Evolutionary conservation across 2,113 vertebrate species (phyloP).

Genomic region (Apistogramma diplotaenia): DNA sequence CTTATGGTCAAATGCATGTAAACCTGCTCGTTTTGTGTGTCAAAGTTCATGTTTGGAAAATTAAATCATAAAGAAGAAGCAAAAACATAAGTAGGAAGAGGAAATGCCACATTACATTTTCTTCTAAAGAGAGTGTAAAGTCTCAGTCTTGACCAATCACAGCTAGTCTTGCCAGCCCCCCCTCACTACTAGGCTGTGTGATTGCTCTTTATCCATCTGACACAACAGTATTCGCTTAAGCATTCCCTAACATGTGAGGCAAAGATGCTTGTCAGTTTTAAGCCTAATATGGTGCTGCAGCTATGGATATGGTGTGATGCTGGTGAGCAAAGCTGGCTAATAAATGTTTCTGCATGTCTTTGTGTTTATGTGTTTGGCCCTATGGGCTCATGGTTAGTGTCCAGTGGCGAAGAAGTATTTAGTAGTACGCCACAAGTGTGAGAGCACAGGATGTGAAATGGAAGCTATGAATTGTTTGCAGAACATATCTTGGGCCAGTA

Average conservation of each 20-base stretch:
- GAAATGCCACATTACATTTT: background rate
- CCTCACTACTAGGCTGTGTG: background rate
- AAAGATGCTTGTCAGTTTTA: slow-evolving; percentile 37
- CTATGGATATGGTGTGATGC: slow-evolving; percentile 3
- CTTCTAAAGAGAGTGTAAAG: background rate
- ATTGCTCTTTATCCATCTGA: slow-evolving; percentile 12
- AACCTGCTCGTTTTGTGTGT: background rate
- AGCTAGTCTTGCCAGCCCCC: background rate
- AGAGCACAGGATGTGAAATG: slow-evolving; percentile 3
- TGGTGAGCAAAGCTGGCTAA: background rate
- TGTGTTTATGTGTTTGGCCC: background rate
- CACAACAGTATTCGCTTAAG: slow-evolving; percentile 5
- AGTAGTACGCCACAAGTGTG: background rate
- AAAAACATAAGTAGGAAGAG: background rate
- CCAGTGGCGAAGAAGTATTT: background rate
- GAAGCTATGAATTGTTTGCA: slow-evolving; percentile 25
- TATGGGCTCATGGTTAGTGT: slow-evolving; percentile 30
- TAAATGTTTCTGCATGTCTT: slow-evolving; percentile 1
- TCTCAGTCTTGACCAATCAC: background rate
- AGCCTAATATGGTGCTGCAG: slow-evolving; percentile 52
- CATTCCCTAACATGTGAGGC: slow-evolving; percentile 21
- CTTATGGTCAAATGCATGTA: background rate
- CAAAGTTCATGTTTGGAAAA: background rate
- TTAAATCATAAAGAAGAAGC: background rate
- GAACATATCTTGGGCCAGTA: slow-evolving; percentile 12